Conservation (phyloP, 2,888 invertebrate species). For the Xestia ashworthii region DNA sequence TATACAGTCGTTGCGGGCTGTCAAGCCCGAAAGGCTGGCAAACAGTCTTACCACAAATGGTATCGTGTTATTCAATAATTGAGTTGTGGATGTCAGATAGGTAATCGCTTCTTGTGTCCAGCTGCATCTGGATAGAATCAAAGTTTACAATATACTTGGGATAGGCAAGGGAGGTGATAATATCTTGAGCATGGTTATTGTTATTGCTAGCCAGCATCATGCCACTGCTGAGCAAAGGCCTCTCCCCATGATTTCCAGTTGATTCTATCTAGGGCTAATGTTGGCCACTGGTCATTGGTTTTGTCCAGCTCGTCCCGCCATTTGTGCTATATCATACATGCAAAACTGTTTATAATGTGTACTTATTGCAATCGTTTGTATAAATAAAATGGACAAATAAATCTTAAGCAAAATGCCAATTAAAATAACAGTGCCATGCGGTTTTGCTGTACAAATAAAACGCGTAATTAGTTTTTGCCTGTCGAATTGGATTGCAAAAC, state of each 20-base stretch:
- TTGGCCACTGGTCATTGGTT: too few species aligned
- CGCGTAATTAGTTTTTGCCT: not conserved
- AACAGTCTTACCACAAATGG: too few species aligned
- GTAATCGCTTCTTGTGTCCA: not conserved
- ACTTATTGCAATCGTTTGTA: not conserved
- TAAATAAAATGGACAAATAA: too few species aligned
- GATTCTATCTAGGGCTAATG: too few species aligned
- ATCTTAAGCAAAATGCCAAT: not conserved
- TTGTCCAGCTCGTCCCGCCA: too few species aligned
- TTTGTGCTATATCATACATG: not conserved
- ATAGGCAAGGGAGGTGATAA: not conserved
- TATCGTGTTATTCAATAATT: too few species aligned
- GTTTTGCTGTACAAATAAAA: slow-evolving; percentile 5
- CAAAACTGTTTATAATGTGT: not conserved
- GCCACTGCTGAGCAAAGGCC: too few species aligned
- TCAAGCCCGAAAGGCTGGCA: not conserved
- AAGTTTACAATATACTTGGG: not conserved
- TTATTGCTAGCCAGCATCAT: too few species aligned
- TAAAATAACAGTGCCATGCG: not conserved
- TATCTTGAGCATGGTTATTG: not conserved
- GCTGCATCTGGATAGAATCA: not conserved
- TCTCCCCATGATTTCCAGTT: too few species aligned
- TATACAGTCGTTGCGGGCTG: not conserved
- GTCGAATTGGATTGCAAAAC: slow-evolving; percentile 19
- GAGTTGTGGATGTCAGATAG: too few species aligned